Evolutionary conservation across 2,113 vertebrate species (phyloP), one percentile per base, ranked within the genome.

Genomic region (Psilopogon haemacephalus): DNA sequence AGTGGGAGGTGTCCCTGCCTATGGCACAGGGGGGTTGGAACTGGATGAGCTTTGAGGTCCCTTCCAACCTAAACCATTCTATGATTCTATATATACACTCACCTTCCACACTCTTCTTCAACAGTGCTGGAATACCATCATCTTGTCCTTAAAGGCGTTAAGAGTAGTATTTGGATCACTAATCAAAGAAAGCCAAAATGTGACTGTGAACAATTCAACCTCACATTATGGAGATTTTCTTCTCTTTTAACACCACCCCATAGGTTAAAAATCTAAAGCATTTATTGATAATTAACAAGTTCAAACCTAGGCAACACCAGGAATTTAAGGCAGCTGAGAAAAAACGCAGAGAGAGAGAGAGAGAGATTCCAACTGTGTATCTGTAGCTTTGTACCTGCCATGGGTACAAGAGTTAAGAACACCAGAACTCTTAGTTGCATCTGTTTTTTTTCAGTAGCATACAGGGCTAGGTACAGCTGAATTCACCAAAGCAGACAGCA

Each of bases 41-140:
- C n/a, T n/a, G n/a, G n/a, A n/a, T n/a, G n/a, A n/a, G n/a, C n/a
- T n/a, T n/a, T n/a, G n/a, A n/a, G n/a, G n/a, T n/a, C n/a, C n/a
- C n/a, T n/a, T n/a, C n/a, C n/a, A n/a, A n/a, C n/a, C n/a, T n/a
- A n/a, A n/a, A n/a, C n/a, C n/a, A n/a, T n/a, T n/a, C n/a, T n/a
- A n/a, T n/a, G n/a, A n/a, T n/a, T n/a, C n/a, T n/a, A n/a, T n/a
- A n/a, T n/a, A n/a, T n/a, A n/a, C n/a, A n/a, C 2, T 14, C 55
- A 15, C 33, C 60, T 7, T 7, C 17, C 13, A 4, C 0, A 1
- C 48, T 35, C 9, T 32, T 50, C 60, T 69, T 42, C 6, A 3
- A 50, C 13, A 16, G 1, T 6, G 24, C 40, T 59, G 33, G 14
- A 50, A 40, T 12, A 35, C 0, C 1, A 42, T 4, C 4, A 6